phyloP scores from a whole-genome alignment of 35 echinoderm and acorn worm species.

The Lytechinus variegatus region DNA sequence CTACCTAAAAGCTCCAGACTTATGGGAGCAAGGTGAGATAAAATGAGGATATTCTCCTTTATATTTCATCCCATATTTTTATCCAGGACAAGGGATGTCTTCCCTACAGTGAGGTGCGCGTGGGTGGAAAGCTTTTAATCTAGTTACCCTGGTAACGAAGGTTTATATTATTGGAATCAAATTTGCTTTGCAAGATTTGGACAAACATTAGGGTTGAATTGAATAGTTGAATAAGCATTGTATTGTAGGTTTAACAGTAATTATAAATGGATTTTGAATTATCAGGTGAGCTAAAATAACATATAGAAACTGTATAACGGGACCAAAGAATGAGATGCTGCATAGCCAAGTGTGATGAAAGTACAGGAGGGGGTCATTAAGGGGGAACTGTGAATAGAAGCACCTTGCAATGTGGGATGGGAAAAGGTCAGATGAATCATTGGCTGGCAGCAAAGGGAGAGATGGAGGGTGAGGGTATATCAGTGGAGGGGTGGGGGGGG shows the following conservation, averaged over 20 bases:
- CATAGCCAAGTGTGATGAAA: neutral
- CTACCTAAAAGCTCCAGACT: neutral
- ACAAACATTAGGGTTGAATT: neutral
- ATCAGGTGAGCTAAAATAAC: neutral
- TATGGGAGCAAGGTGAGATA: neutral
- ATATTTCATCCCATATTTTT: neutral
- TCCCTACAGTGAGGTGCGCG: neutral
- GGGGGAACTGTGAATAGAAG: neutral
- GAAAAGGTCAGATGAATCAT: neutral
- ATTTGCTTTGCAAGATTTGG: neutral
- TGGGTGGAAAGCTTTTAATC: neutral
- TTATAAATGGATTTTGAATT: neutral
- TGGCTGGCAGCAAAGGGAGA: neutral
- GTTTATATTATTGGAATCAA: neutral
- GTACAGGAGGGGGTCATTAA: neutral
- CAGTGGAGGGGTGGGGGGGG: neutral
- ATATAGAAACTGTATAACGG: neutral
- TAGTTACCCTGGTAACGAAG: neutral
- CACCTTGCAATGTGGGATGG: neutral
- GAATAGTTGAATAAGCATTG: neutral
- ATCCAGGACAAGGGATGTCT: neutral
- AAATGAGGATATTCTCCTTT: neutral
- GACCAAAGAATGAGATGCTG: neutral
- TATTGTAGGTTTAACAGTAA: neutral
- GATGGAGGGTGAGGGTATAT: neutral